Evolutionary conservation across 2,797 vertebrate species (phyloP), one percentile per base, ranked within the genome.

Genomic region (Megalops cyprinoides): DNA sequence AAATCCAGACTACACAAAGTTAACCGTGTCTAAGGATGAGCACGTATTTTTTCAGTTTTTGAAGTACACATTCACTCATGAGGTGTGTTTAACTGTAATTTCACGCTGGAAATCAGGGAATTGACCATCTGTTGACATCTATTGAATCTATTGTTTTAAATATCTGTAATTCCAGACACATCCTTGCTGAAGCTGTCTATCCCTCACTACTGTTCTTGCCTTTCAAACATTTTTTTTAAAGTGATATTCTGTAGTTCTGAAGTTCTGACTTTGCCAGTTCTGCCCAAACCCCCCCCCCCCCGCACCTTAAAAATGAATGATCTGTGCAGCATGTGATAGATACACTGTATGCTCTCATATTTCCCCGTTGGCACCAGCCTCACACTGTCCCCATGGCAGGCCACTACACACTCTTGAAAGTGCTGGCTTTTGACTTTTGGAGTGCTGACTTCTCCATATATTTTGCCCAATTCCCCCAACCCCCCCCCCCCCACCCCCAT

Each of bases 361-460:
- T 56, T 39, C 42, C 81, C 86, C 77, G 83, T 87, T 81, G 86
- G 85, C 85, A 82, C 79, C 39, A 76, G 55, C 77, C 82, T 65
- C 14, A 39, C 81, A 84, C 79, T 75, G 86, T 91, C 89, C 77
- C 84, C 87, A 23, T 18, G 49, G 82, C 79, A 83, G 90, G 85
- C 86, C 82, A 84, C 83, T 87, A 86, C 81, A 84, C 88, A 80
- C 78, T 78, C 86, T 82, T 39, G 78, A 89, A 91, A 90, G 83
- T 90, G 88, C 91, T 91, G 89, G 88, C 85, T 12, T 85, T 86
- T 87, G 89, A 90, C 86, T 92, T 90, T 82, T 74, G 79, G 88
- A 93, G 74, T 91, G 90, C 92, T 93, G 92, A 93, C 90, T 88
- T 91, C 84, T 89, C 87, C 86, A 84, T 86, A n/a, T n/a, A 88